Conservation (phyloP, 1,140 invertebrate genomes). For the Nephila pilipes region DNA sequence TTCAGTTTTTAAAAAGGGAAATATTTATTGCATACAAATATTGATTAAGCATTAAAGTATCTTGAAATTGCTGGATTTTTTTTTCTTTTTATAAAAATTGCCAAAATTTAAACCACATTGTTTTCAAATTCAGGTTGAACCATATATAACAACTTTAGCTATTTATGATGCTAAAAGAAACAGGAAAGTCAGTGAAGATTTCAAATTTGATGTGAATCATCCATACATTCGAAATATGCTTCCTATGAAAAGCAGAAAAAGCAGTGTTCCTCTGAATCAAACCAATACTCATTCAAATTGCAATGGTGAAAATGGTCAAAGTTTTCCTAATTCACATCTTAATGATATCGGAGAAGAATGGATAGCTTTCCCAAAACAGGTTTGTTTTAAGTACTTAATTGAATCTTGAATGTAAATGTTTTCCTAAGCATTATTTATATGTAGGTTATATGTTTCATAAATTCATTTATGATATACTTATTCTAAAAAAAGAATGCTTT, state of each 20-base stretch:
- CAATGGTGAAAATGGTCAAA: constrained; percentile 78
- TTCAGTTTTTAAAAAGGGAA: too few relatives aligned
- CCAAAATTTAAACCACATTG: not conserved
- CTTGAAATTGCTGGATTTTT: too few relatives aligned
- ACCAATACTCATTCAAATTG: constrained; percentile 80
- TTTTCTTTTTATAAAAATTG: too few relatives aligned
- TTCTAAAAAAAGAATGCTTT: too few relatives aligned
- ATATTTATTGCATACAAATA: too few relatives aligned
- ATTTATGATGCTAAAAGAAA: constrained; percentile 92
- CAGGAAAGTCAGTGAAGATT: constrained; percentile 95
- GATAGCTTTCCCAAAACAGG: constrained; percentile 85
- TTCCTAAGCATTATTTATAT: not conserved
- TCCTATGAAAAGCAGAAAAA: constrained; percentile 80
- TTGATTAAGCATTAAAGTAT: too few relatives aligned
- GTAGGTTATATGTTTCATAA: not conserved
- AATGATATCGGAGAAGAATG: constrained; percentile 85
- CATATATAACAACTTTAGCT: constrained; percentile 92
- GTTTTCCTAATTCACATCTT: constrained; percentile 80
- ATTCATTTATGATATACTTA: too few relatives aligned
- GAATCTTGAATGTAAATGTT: not conserved
- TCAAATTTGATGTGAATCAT: constrained; percentile 94
- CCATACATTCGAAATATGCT: constrained; percentile 84
- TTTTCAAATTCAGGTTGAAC: constrained; percentile 86
- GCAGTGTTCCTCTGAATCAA: constrained; percentile 74
- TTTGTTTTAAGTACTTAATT: constrained; percentile 57